phyloP scores from a whole-genome alignment of 2,113 vertebrate genomes.

The Pelusios castaneus region DNA sequence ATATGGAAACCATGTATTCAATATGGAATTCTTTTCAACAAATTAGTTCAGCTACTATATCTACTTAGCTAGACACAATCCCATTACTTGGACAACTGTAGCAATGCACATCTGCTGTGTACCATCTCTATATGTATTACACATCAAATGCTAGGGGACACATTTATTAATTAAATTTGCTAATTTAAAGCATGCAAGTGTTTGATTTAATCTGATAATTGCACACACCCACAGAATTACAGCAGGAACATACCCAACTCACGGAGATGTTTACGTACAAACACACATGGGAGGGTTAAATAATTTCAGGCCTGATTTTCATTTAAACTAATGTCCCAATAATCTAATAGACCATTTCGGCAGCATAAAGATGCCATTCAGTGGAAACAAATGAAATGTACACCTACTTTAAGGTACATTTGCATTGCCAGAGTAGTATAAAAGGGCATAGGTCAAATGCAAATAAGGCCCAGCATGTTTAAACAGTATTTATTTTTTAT shows the following conservation, averaged over 20 bases:
- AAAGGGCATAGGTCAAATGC: neutral
- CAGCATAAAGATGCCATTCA: neutral
- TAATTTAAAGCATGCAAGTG: neutral
- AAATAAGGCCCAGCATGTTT: slow-evolving; percentile 43
- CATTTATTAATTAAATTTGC: slow-evolving; percentile 24
- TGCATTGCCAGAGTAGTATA: slow-evolving; percentile 6
- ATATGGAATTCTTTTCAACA: neutral
- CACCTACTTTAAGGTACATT: slow-evolving; percentile 1
- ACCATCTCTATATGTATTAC: neutral
- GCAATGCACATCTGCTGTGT: neutral
- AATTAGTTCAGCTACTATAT: slow-evolving; percentile 50
- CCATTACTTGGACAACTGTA: slow-evolving; percentile 33
- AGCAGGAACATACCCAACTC: neutral
- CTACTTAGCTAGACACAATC: slow-evolving; percentile 59
- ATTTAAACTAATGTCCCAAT: slow-evolving; percentile 30
- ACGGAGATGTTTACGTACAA: neutral
- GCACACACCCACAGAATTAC: neutral
- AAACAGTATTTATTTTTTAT: slow-evolving; percentile 18
- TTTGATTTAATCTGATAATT: slow-evolving; percentile 26
- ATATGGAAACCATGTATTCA: neutral
- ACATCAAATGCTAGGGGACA: neutral
- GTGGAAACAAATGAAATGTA: neutral
- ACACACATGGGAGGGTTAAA: neutral
- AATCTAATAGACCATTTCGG: neutral
- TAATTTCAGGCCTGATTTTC: neutral